Base-by-base conservation (phyloP, 2,113 vertebrate genomes). In the Hypomesus transpacificus region DNA sequence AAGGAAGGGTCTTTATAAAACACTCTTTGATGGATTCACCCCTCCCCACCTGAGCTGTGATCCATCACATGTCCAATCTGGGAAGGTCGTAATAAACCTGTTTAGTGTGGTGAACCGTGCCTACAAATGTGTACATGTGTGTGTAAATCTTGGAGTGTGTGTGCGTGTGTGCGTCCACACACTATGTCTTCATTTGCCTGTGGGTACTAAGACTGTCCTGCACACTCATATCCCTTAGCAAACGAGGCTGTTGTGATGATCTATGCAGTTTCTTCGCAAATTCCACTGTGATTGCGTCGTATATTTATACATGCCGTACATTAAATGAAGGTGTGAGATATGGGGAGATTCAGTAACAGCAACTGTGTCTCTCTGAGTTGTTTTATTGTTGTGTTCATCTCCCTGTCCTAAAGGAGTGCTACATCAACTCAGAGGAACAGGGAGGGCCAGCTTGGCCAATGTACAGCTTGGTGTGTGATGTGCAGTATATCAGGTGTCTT, bases 41-140 rank as follows among this genome's bases (percentile, higher is more conserved):
- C 78, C 61, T 50, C 39, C 20, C 61, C 56, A 67, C 86, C 63
- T 82, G 80, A 53, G 46, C 82, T 77, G 78, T 88, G 86, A 91
- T 91, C 80, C 84, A 87, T 86, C 70, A 70, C 85, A 80, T 81
- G 81, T 86, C 84, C 80, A 68, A 74, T 75, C 81, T 67, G 74
- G 81, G 85, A 84, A 89, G 87, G 83, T 82, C 68, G 24, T 87
- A 85, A 89, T 90, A 88, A 91, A 89, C 86, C 77, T 87, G 83
- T 85, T 88, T 84, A 85, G 79, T 76, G 76, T 69, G 39, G 76
- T 74, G 77, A 78, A 74, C 77, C 76, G 72, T 60, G 72, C 79
- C 79, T 85, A 74, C 71, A 73, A 74, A 73, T 39, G 61, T 65
- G 72, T 31, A 11, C 62, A 14, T 51, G 61, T 54, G 34, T 74